Percentiles rank a stretch among this genome's conserved stretches.
phyloP scores from a whole-genome alignment of 1,140 invertebrate genomes.

The Archivesica marissinica region DNA sequence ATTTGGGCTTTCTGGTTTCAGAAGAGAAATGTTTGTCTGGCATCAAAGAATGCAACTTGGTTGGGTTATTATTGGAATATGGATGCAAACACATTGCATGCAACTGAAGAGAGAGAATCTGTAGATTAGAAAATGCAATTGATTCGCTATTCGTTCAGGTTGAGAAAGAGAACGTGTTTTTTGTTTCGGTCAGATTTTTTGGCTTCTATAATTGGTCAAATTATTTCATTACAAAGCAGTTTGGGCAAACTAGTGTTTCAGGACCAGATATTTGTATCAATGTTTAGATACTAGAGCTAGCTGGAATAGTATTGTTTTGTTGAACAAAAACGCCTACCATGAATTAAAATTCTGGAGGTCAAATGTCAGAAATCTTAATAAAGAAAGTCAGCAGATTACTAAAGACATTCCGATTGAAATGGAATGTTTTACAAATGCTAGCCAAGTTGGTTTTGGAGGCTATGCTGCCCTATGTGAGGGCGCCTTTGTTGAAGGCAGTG shows the following conservation, averaged over 20 bases:
- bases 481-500: background rate
- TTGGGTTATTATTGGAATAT: slow-evolving; percentile 48
- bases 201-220: slow-evolving; percentile 31
- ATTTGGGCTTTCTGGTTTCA: slow-evolving; percentile 48
- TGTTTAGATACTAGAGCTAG: slow-evolving; percentile 11
- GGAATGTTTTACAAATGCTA: slow-evolving; percentile 8
- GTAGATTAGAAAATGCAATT: background rate
- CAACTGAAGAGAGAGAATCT: slow-evolving; percentile 5
- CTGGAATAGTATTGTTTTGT: background rate
- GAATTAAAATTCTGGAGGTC: background rate
- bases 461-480: background rate
- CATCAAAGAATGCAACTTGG: slow-evolving; percentile 12
- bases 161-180: background rate
- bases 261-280: slow-evolving; percentile 37
- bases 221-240: slow-evolving; percentile 35
- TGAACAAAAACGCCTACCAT: background rate
- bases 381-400: background rate
- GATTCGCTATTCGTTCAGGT: background rate
- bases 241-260: background rate
- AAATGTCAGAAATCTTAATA: background rate
- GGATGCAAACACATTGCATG: background rate
- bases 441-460: background rate
- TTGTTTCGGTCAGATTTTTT: slow-evolving; percentile 12
- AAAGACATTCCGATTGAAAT: background rate
- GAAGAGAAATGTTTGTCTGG: slow-evolving; percentile 57